Conservation (phyloP, 2,888 invertebrate species). For the Synanthedon andrenaeformis region DNA sequence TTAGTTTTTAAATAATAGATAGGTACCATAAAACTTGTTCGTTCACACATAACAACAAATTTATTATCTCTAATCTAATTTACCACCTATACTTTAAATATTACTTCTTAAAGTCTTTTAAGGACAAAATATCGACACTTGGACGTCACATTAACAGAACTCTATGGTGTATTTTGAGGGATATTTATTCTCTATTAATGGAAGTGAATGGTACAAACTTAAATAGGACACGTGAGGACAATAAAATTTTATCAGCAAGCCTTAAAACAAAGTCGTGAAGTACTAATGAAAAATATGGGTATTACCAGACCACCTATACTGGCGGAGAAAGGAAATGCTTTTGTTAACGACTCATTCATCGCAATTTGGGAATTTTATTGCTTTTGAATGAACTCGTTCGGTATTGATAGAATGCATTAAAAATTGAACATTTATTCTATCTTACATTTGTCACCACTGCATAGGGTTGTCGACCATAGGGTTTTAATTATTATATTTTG, state of each 20-base stretch:
- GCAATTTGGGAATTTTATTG: conserved; percentile 35
- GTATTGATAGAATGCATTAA: conserved; percentile 33
- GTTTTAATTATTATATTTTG: too few relatives aligned
- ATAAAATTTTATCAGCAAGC: conserved; percentile 41
- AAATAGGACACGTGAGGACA: conserved; percentile 27
- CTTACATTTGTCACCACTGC: not conserved
- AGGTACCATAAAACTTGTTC: too few relatives aligned
- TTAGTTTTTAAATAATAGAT: too few relatives aligned
- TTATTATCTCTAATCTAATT: not conserved
- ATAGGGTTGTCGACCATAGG: too few relatives aligned
- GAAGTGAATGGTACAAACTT: conserved; percentile 30
- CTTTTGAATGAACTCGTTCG: conserved; percentile 24
- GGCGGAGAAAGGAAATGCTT: conserved; percentile 18
- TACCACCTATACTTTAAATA: not conserved
- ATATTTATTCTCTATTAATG: conserved; percentile 26
- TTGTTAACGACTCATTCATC: conserved; percentile 15
- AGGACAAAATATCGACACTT: not conserved
- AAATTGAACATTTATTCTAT: conserved; percentile 12
- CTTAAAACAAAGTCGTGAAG: conserved; percentile 25
- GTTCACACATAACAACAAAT: not conserved
- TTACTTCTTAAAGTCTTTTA: not conserved
- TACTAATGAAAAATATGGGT: conserved; percentile 35
- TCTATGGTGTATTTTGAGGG: conserved; percentile 19
- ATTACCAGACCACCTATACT: conserved; percentile 43
- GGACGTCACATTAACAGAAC: not conserved